A percentile compares a stretch with the other conserved stretches of the same genome.
Evolutionary conservation across 1,140 invertebrate species (phyloP).

Genomic region (Chrysomallon squamiferum): DNA sequence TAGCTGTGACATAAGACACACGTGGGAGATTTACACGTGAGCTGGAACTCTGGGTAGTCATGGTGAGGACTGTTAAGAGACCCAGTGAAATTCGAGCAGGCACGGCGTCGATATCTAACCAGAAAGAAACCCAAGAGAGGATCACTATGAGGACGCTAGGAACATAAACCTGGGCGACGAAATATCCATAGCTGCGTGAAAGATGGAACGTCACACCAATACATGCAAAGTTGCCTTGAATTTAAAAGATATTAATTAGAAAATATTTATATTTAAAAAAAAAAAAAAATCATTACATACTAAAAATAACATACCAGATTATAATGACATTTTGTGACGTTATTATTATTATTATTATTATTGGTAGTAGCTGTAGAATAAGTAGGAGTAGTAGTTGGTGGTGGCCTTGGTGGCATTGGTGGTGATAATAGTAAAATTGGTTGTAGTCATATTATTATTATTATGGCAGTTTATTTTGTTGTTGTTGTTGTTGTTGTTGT

Average conservation of each 20-base stretch:
- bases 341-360: no score
- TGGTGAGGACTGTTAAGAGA: slow-evolving; percentile 43
- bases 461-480: no score
- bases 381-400: no score
- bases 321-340: not conserved
- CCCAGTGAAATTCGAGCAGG: slow-evolving; percentile 70
- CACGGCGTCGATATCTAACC: slow-evolving; percentile 74
- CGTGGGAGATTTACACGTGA: slow-evolving; percentile 24
- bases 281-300: no score
- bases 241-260: not conserved
- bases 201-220: slow-evolving; percentile 24
- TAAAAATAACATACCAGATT: slow-evolving; percentile 66
- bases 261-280: not conserved
- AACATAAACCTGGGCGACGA: slow-evolving; percentile 35
- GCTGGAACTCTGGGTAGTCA: slow-evolving; percentile 25
- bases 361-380: no score
- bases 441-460: no score
- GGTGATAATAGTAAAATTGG: no score
- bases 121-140: slow-evolving; percentile 95
- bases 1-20: slow-evolving; percentile 74
- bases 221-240: slow-evolving; percentile 28
- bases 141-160: slow-evolving; percentile 70
- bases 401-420: no score
- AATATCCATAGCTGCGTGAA: slow-evolving; percentile 27
- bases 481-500: no score